Conservation (phyloP, 2,113 vertebrate genomes). For the Gobius niger region DNA sequence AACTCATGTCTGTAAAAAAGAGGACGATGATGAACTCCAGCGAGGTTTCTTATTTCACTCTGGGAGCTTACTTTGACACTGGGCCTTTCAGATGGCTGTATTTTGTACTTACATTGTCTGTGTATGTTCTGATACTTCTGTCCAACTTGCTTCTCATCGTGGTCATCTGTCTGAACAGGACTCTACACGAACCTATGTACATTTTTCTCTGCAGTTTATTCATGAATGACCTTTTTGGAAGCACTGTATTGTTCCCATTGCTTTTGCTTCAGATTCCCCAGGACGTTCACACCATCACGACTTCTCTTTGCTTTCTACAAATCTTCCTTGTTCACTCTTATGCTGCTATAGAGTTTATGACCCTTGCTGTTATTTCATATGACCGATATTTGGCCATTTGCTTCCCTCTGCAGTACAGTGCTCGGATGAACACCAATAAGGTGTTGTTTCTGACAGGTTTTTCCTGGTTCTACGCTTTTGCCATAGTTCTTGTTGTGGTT, state of each 20-base stretch:
- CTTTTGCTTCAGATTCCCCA: slow-evolving; percentile 25
- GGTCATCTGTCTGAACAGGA: too few species aligned
- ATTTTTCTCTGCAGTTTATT: too few species aligned
- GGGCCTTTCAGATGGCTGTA: background rate
- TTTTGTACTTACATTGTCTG: too few species aligned
- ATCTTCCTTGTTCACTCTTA: slow-evolving; percentile 24
- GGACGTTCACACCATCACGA: slow-evolving; percentile 27
- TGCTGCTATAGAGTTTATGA: background rate
- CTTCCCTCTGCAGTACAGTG: slow-evolving; percentile 63
- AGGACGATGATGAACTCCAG: background rate
- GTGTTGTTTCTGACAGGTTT: background rate
- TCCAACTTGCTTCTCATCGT: too few species aligned
- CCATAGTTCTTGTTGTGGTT: slow-evolving; percentile 10
- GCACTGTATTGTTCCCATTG: too few species aligned
- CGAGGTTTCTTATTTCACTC: background rate
- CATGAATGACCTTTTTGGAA: too few species aligned
- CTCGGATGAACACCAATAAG: slow-evolving; percentile 40
- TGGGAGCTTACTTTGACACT: background rate
- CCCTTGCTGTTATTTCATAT: slow-evolving; percentile 66
- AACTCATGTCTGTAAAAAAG: too few species aligned
- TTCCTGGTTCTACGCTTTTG: slow-evolving; percentile 32
- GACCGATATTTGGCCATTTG: slow-evolving; percentile 71
- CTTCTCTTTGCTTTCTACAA: slow-evolving; percentile 52
- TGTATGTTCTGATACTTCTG: too few species aligned
- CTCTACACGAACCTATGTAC: too few species aligned